phyloP scores from a whole-genome alignment of 53 echinoderm and acorn worm species.

The Arbacia lixula region DNA sequence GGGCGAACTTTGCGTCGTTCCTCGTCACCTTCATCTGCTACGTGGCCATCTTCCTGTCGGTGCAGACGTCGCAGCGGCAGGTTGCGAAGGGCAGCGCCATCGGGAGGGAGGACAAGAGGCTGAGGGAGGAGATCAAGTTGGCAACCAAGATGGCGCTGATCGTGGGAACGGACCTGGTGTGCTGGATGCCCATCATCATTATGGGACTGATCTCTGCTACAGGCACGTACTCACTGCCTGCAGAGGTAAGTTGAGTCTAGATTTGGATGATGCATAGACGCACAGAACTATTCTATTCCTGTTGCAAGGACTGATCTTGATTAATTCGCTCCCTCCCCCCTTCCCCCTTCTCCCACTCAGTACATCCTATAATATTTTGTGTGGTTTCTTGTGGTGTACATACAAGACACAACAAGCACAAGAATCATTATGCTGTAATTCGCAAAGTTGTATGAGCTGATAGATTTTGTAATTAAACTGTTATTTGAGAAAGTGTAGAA shows the following conservation, averaged over 20 bases:
- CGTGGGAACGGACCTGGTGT: constrained; percentile 76
- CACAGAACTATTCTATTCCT: too few relatives aligned
- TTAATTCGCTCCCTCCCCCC: too few relatives aligned
- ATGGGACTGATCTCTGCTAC: constrained; percentile 47
- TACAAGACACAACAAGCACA: too few relatives aligned
- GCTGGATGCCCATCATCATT: constrained; percentile 86
- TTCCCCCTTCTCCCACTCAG: too few relatives aligned
- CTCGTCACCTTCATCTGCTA: constrained; percentile 52
- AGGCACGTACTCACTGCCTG: constrained; percentile 59
- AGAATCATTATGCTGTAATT: too few relatives aligned
- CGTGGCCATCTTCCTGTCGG: constrained; percentile 54
- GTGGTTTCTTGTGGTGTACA: too few relatives aligned
- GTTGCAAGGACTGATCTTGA: too few relatives aligned
- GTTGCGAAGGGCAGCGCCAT: constrained; percentile 18
- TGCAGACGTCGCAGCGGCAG: constrained; percentile 41
- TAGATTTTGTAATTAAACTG: too few relatives aligned
- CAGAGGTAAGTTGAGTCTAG: constrained; percentile 12
- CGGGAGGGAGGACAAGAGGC: constrained; percentile 30
- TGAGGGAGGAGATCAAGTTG: constrained; percentile 65
- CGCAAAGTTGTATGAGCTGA: too few relatives aligned
- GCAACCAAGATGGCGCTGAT: constrained; percentile 77
- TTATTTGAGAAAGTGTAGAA: too few relatives aligned
- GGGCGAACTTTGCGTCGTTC: constrained; percentile 44
- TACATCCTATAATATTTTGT: too few relatives aligned
- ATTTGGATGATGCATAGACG: too few relatives aligned